Evolutionary conservation across 2,113 vertebrate species (phyloP).

Genomic region (Perca flavescens): DNA sequence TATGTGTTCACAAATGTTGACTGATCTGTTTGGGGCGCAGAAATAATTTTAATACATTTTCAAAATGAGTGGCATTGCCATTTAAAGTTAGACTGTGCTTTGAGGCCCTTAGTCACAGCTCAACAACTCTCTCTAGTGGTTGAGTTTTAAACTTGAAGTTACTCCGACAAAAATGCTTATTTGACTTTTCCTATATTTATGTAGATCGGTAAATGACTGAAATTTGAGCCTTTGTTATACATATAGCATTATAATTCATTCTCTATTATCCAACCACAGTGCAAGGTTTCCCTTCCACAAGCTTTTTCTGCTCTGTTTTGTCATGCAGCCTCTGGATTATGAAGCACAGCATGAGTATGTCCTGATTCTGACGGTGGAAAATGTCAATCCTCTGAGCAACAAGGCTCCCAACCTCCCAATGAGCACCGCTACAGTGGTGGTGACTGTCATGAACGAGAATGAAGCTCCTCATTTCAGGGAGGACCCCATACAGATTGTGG

Average conservation of each 20-base stretch:
- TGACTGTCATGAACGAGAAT: slow-evolving; percentile 89
- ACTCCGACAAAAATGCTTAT: neutral
- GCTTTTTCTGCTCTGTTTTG: slow-evolving; percentile 4
- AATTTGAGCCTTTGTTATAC: neutral
- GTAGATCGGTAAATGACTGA: neutral
- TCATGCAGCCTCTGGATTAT: slow-evolving; percentile 90
- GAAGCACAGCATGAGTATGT: slow-evolving; percentile 81
- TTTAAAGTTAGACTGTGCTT: neutral
- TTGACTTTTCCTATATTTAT: neutral
- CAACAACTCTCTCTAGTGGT: slow-evolving; percentile 59
- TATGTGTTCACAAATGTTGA: neutral
- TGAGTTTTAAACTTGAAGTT: neutral
- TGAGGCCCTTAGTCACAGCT: neutral
- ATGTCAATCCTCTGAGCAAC: slow-evolving; percentile 83
- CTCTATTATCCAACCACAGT: neutral
- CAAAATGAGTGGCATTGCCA: neutral
- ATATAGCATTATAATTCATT: neutral
- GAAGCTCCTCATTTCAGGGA: slow-evolving; percentile 90
- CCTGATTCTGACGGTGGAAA: slow-evolving; percentile 87
- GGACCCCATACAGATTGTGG: slow-evolving; percentile 87
- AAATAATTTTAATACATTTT: neutral
- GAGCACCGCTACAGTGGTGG: slow-evolving; percentile 84
- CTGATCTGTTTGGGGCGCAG: neutral
- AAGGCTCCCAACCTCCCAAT: slow-evolving; percentile 71
- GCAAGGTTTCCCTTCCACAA: neutral